These are phyloP conservation scores for Psittacus erithacus DNA, from an alignment of 2,113 vertebrate species.

Conservation along the genomic window DNA sequence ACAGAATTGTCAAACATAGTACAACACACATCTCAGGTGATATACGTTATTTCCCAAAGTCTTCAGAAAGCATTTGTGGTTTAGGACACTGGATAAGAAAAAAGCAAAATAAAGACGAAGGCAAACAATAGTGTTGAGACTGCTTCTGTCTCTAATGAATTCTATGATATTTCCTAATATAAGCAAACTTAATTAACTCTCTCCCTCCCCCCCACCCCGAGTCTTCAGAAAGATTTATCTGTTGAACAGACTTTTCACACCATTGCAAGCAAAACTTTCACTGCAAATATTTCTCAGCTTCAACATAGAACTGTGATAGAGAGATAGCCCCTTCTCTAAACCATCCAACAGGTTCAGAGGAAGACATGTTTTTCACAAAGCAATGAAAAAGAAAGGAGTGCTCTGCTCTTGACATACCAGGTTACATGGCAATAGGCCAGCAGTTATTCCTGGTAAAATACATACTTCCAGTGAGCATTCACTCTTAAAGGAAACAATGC, in stretches of 20 bases:
- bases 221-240: background rate
- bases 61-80: background rate
- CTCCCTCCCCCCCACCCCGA: fast-evolving
- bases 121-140: background rate
- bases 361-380: background rate
- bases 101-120: background rate
- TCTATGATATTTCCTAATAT: background rate
- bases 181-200: background rate
- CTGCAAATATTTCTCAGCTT: background rate
- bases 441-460: background rate
- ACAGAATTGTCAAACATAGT: background rate
- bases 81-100: background rate
- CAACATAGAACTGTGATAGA: background rate
- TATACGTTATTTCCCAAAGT: background rate
- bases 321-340: background rate
- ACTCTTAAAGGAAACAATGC: background rate
- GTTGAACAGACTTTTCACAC: background rate
- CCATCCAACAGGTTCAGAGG: background rate
- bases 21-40: background rate
- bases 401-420: fast-evolving
- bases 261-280: fast-evolving
- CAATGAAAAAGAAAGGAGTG: background rate
- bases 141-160: background rate
- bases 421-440: background rate
- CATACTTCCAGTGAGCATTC: background rate